Evolutionary conservation across 1,140 invertebrate species (phyloP).

Genomic region (Musca domestica): DNA sequence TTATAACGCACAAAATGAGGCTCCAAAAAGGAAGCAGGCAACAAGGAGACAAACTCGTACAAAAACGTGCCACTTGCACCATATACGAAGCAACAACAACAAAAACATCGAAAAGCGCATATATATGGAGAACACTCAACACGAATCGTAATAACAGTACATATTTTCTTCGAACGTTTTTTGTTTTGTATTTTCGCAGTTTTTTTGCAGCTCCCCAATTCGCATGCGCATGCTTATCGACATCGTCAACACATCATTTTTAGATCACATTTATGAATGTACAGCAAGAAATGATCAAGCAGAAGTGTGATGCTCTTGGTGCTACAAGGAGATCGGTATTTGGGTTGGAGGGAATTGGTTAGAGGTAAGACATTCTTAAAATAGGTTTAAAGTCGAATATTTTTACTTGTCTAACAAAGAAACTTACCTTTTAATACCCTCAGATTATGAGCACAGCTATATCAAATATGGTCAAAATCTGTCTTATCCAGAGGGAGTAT

Average conservation of each 20-base stretch:
- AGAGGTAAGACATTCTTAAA: no score
- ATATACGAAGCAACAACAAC: not conserved
- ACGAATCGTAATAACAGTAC: not conserved
- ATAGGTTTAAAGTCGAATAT: no score
- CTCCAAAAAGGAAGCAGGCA: not conserved
- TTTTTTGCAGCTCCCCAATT: not conserved
- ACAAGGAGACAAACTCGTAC: not conserved
- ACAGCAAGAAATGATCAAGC: not conserved
- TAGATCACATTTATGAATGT: conserved; percentile 11
- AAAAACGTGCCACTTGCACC: not conserved
- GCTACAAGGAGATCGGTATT: no score
- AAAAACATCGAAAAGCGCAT: not conserved
- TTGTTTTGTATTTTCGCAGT: not conserved
- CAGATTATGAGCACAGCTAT: no score
- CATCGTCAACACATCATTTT: conserved; percentile 21
- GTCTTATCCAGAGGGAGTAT: no score
- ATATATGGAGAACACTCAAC: not conserved
- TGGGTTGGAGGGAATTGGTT: no score
- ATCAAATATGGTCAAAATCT: no score
- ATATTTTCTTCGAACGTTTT: no score
- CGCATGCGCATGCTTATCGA: conserved; percentile 18
- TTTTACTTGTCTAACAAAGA: no score
- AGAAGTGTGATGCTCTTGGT: no score
- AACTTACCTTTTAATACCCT: no score
- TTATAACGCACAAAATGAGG: conserved; percentile 10